Conservation (phyloP, 2,888 invertebrate species). For the Bugula neritina region DNA sequence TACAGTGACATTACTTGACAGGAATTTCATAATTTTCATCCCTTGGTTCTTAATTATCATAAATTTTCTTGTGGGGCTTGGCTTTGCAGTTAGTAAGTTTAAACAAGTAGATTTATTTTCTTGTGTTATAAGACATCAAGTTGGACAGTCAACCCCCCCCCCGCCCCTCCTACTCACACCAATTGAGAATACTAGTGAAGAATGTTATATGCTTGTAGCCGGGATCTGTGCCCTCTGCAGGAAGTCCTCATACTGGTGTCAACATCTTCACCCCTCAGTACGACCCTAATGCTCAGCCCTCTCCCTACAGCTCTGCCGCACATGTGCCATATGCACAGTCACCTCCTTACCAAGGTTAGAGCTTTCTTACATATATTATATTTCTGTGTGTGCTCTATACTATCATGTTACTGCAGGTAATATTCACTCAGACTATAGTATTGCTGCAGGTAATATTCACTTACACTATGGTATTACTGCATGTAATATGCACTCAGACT, state of each 20-base stretch:
- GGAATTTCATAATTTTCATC: no score
- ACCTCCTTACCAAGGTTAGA: neutral
- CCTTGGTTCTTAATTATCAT: no score
- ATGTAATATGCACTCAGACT: neutral
- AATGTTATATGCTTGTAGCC: neutral
- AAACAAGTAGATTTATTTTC: no score
- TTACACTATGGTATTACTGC: neutral
- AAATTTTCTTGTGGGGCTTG: no score
- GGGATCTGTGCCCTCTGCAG: neutral
- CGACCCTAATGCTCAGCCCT: slow-evolving; percentile 6
- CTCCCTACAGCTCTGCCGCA: slow-evolving; percentile 4
- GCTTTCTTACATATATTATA: no score
- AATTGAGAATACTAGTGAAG: neutral
- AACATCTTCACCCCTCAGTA: slow-evolving; percentile 16
- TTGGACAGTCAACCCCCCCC: no score
- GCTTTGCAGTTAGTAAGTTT: no score
- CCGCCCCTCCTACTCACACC: neutral
- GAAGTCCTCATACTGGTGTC: neutral
- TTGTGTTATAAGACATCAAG: no score
- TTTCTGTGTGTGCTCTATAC: no score
- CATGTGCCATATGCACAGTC: neutral
- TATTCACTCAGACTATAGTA: neutral
- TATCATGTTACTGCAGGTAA: neutral
- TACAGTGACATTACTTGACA: no score
- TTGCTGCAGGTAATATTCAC: no score